Conservation (phyloP, 2,888 invertebrate genomes). For the Xylota segnis region DNA sequence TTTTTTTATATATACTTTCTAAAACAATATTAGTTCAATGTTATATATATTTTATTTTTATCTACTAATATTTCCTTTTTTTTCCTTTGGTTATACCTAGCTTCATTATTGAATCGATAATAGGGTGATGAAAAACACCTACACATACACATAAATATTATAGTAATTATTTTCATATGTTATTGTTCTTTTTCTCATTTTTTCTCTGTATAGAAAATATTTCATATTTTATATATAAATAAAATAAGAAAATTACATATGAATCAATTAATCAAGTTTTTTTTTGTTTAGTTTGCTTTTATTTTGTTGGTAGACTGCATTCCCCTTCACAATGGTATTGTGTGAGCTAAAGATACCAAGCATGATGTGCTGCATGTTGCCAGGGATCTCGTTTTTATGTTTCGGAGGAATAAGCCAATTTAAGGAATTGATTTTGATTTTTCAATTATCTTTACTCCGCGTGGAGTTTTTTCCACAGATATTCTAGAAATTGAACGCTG, state of each 20-base stretch:
- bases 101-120: slow-evolving; percentile 64
- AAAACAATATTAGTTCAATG: slow-evolving; percentile 71
- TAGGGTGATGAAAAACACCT: slow-evolving; percentile 36
- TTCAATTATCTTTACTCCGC: background rate
- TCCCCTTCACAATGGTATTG: background rate
- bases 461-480: too few species aligned
- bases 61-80: slow-evolving; percentile 58
- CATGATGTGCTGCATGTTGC: slow-evolving; percentile 32
- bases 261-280: slow-evolving; percentile 61
- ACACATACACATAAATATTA: slow-evolving; percentile 57
- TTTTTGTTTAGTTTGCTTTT: slow-evolving; percentile 53
- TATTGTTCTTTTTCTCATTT: slow-evolving; percentile 74
- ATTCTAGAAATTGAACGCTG: too few species aligned
- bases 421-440: background rate
- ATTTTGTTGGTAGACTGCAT: slow-evolving; percentile 38
- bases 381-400: slow-evolving; percentile 1
- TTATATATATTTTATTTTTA: slow-evolving; percentile 61
- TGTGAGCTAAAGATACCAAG: background rate
- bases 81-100: slow-evolving; percentile 59
- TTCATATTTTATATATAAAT: slow-evolving; percentile 73
- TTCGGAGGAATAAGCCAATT: background rate
- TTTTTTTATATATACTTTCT: slow-evolving; percentile 33
- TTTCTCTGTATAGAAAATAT: slow-evolving; percentile 74
- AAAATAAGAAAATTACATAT: slow-evolving; percentile 74
- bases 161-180: slow-evolving; percentile 70